Conservation (phyloP, 2,888 invertebrate species). For the Chloroclysta siterata region DNA sequence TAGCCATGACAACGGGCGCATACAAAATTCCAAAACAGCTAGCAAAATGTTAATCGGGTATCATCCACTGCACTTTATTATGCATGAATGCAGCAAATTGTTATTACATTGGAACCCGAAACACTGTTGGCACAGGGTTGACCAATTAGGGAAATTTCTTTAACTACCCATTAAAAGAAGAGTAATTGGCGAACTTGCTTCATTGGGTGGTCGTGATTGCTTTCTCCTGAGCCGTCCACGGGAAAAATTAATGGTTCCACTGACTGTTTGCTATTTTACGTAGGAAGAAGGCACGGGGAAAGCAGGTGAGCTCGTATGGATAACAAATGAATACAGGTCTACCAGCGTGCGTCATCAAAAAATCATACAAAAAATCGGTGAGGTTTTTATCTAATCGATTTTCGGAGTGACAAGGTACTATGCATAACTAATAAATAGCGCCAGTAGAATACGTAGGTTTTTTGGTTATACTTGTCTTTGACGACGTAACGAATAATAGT, state of each 20-base stretch:
- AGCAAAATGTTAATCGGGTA: slow-evolving; percentile 33
- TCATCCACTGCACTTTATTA: slow-evolving; percentile 47
- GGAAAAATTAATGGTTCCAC: slow-evolving; percentile 68
- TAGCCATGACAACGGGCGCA: slow-evolving; percentile 22
- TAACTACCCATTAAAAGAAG: slow-evolving; percentile 72
- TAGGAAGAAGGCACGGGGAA: neutral
- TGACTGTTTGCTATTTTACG: slow-evolving; percentile 52
- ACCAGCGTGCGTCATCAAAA: neutral
- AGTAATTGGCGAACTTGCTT: slow-evolving; percentile 76
- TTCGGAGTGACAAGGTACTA: too few relatives aligned
- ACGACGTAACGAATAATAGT: too few relatives aligned
- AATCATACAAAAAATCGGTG: neutral
- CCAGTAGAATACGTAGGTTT: too few relatives aligned
- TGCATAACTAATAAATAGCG: too few relatives aligned
- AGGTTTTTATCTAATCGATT: too few relatives aligned
- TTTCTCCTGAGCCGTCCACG: slow-evolving; percentile 62
- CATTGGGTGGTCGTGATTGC: slow-evolving; percentile 74
- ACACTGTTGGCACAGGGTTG: slow-evolving; percentile 58
- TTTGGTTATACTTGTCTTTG: too few relatives aligned
- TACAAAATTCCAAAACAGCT: slow-evolving; percentile 37
- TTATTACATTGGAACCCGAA: slow-evolving; percentile 43
- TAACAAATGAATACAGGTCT: slow-evolving; percentile 33
- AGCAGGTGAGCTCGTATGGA: neutral
- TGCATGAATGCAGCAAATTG: slow-evolving; percentile 55
- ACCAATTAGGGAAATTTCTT: slow-evolving; percentile 71